Evolutionary conservation across 2,113 vertebrate genomes (phyloP).

Genomic region (Hyaena hyaena): DNA sequence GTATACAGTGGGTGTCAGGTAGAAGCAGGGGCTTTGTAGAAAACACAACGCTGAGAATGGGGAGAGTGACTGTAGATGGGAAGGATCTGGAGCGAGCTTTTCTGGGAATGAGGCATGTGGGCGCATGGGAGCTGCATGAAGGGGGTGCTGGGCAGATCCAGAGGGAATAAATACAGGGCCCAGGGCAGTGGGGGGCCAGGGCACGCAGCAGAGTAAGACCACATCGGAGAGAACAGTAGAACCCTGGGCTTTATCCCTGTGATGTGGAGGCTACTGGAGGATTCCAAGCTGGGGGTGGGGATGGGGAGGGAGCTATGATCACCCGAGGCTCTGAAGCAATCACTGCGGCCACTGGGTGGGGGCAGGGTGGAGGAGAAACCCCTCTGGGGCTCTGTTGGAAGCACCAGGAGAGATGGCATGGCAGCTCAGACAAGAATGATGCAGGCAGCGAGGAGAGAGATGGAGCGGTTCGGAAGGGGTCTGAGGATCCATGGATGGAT

Average conservation of each 20-base stretch:
- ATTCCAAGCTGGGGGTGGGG: not conserved
- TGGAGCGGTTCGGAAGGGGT: not conserved
- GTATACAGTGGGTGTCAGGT: not conserved
- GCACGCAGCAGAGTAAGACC: not conserved
- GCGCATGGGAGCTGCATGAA: accelerated
- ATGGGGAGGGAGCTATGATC: not conserved
- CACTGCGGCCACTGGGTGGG: not conserved
- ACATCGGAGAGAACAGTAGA: accelerated
- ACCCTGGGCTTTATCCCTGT: not conserved
- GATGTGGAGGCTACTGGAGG: not conserved
- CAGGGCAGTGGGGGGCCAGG: accelerated
- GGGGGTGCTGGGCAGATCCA: not conserved
- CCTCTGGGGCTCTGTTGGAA: accelerated
- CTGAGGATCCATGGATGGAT: not conserved
- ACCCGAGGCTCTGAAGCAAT: not conserved
- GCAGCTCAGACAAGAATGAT: not conserved
- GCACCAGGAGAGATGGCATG: accelerated
- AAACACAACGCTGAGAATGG: not conserved
- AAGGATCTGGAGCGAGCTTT: not conserved
- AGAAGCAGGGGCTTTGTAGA: not conserved
- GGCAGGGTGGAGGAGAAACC: not conserved
- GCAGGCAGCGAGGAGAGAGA: not conserved
- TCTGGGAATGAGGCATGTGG: not conserved
- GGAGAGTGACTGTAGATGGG: not conserved
- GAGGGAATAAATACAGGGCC: not conserved